phyloP scores from a whole-genome alignment of 2,888 invertebrate species.

The Cosmia pyralina region DNA sequence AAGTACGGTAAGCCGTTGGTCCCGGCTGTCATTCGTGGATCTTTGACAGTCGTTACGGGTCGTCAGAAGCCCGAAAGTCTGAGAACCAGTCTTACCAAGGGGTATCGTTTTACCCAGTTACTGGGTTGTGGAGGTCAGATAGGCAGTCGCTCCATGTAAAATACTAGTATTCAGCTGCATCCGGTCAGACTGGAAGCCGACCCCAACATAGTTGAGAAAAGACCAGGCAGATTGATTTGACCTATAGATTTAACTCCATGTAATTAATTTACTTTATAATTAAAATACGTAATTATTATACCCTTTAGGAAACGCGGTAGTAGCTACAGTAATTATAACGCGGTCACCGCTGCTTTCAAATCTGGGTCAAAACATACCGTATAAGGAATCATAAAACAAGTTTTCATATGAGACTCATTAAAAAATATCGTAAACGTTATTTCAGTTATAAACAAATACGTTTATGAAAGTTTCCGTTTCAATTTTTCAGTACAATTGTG shows the following conservation, averaged over 20 bases:
- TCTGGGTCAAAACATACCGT: slow-evolving; percentile 48
- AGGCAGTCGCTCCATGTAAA: too few relatives aligned
- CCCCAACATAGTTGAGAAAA: too few relatives aligned
- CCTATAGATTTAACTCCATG: background rate
- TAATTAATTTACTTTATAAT: background rate
- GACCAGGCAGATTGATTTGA: too few relatives aligned
- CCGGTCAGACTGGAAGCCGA: too few relatives aligned
- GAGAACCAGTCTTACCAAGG: too few relatives aligned
- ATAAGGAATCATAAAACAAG: slow-evolving; percentile 61
- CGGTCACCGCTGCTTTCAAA: slow-evolving; percentile 32
- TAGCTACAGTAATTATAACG: slow-evolving; percentile 13
- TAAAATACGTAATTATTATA: slow-evolving; percentile 7
- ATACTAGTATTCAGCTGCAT: too few relatives aligned
- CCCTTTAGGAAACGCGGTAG: slow-evolving; percentile 19
- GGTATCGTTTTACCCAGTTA: too few relatives aligned
- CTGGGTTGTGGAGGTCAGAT: too few relatives aligned
- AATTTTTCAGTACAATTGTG: slow-evolving; percentile 58
- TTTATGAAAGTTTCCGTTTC: slow-evolving; percentile 68
- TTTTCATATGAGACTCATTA: slow-evolving; percentile 74
- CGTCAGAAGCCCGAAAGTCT: too few relatives aligned
- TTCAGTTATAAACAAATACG: slow-evolving; percentile 72
- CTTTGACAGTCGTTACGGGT: too few relatives aligned
- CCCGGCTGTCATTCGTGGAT: too few relatives aligned
- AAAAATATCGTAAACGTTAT: slow-evolving; percentile 68
- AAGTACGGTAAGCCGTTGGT: too few relatives aligned